These are phyloP conservation scores for Notarius quadriscutis DNA, from an alignment of 2,113 vertebrate species.

Conservation along the genomic window DNA sequence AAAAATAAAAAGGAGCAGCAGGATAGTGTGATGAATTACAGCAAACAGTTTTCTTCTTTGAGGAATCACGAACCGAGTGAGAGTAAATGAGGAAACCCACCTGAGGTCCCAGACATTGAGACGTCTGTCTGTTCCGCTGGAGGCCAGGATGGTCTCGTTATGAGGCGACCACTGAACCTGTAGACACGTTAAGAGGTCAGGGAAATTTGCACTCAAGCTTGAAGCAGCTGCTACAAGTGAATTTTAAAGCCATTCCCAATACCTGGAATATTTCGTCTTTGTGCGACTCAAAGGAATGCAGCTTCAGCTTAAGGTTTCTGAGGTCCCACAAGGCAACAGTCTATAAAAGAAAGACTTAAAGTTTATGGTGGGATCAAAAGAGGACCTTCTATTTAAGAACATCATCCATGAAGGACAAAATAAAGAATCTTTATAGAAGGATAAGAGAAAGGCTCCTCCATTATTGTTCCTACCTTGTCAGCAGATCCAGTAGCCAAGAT, in stretches of 20 bases:
- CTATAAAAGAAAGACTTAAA: constrained; percentile 62
- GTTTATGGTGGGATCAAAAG: neutral
- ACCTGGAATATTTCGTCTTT: constrained; percentile 99
- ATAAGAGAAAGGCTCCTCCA: neutral
- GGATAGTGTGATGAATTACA: neutral
- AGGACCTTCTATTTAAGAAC: neutral
- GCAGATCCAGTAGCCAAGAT: constrained; percentile 96
- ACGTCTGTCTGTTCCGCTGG: constrained; percentile 94
- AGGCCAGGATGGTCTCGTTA: constrained; percentile 97
- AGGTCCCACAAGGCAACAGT: constrained; percentile 97
- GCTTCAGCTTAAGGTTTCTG: constrained; percentile 93
- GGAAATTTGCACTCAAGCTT: neutral
- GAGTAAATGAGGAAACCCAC: constrained; percentile 55
- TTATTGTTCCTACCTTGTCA: constrained; percentile 80
- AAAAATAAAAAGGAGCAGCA: neutral
- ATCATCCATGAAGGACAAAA: neutral
- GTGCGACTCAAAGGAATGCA: constrained; percentile 98
- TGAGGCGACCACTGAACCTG: constrained; percentile 99
- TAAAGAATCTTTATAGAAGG: too few relatives aligned
- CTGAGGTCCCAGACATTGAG: constrained; percentile 98
- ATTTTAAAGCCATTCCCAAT: constrained; percentile 42
- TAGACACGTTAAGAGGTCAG: constrained; percentile 18
- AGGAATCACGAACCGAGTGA: neutral
- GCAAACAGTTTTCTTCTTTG: neutral
- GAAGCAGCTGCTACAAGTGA: neutral